phyloP scores from a whole-genome alignment of 1,140 invertebrate genomes.

The Phenacoccus solenopsis region DNA sequence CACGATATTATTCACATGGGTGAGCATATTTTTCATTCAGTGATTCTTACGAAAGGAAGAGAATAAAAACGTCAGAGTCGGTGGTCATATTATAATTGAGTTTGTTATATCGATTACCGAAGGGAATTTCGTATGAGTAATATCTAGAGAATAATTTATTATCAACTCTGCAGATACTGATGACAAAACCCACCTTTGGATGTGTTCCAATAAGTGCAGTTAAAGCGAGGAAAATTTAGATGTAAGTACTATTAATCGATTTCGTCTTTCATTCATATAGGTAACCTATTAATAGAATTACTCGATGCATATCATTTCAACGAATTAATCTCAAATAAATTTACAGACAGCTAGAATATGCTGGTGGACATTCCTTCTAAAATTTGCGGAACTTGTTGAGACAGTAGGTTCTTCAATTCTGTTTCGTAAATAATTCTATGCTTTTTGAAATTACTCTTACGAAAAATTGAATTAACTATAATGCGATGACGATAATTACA shows the following conservation, averaged over 20 bases:
- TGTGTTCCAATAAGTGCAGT: constrained; percentile 45
- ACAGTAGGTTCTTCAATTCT: constrained; percentile 24
- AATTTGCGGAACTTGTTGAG: constrained; percentile 26
- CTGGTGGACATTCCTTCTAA: constrained; percentile 26
- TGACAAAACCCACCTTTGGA: constrained; percentile 36
- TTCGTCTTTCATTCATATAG: too few relatives aligned
- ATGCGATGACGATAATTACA: not conserved
- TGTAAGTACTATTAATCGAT: constrained; percentile 25
- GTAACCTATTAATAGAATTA: too few relatives aligned
- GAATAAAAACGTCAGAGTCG: not conserved
- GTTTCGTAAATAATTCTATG: not conserved
- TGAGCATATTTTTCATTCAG: constrained; percentile 26
- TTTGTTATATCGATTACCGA: too few relatives aligned
- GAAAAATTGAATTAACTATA: too few relatives aligned
- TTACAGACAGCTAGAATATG: constrained; percentile 25
- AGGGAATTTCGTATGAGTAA: too few relatives aligned
- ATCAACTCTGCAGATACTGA: constrained; percentile 22
- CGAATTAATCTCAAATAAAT: too few relatives aligned
- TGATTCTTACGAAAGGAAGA: not conserved
- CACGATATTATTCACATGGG: constrained; percentile 36
- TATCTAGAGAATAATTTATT: too few relatives aligned
- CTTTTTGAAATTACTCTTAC: not conserved
- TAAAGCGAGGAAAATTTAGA: constrained; percentile 24
- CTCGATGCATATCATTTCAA: too few relatives aligned
- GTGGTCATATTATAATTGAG: too few relatives aligned